A percentile compares a stretch with the other conserved stretches of the same genome.
These are phyloP conservation scores for Tryphoninae sp. DNA, from an alignment of 2,888 invertebrate species.

Conservation along the genomic window DNA sequence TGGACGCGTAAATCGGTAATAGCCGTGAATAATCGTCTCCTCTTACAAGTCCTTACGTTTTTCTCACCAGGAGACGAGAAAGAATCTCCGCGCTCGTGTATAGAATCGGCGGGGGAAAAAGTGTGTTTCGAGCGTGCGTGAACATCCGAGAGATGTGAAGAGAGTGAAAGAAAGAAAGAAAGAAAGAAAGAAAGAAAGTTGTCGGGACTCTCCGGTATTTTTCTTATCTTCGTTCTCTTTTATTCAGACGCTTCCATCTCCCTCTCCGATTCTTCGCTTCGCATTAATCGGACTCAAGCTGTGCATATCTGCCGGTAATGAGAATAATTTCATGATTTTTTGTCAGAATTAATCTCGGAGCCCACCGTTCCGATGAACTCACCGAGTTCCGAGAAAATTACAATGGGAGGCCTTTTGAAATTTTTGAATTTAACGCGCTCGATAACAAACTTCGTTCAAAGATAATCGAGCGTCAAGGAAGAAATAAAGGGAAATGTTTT, in stretches of 20 bases:
- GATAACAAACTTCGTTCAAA: background rate
- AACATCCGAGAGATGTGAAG: background rate
- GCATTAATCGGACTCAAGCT: constrained; percentile 73
- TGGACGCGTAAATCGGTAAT: constrained; percentile 78
- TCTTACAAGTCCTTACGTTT: constrained; percentile 74
- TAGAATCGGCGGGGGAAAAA: constrained; percentile 16
- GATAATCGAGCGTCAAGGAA: background rate
- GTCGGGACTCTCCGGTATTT: constrained; percentile 20
- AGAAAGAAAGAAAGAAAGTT: constrained; percentile 11
- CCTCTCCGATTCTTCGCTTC: constrained; percentile 52
- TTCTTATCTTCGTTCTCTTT: constrained; percentile 23
- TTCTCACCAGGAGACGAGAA: constrained; percentile 58
- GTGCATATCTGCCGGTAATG: constrained; percentile 71
- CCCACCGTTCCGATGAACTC: constrained; percentile 17
- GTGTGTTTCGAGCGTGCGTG: constrained; percentile 8
- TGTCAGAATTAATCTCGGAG: constrained; percentile 53
- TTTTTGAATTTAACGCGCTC: background rate
- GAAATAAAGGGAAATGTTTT: background rate
- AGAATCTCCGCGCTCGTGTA: constrained; percentile 22
- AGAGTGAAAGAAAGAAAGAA: background rate
- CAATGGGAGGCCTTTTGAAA: constrained; percentile 8
- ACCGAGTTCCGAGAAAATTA: constrained; percentile 35
- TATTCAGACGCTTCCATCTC: constrained; percentile 15
- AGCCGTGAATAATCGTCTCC: constrained; percentile 75
- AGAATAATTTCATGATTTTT: constrained; percentile 67